Evolutionary conservation across 2,797 vertebrate species (phyloP), one percentile per base, ranked within the genome.

Genomic region (Vultur gryphus): DNA sequence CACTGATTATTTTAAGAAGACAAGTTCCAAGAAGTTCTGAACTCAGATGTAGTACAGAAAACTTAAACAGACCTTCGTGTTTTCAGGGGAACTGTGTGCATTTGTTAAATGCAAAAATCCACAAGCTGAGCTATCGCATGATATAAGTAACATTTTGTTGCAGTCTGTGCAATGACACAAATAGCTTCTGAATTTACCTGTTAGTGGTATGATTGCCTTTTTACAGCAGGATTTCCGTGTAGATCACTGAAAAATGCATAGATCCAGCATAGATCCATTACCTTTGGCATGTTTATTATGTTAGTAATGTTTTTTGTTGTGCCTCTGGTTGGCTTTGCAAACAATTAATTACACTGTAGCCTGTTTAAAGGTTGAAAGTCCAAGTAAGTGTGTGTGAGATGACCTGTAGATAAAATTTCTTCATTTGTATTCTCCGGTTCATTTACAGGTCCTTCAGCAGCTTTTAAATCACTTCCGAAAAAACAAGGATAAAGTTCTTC

Each of bases 401-500:
- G 11, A 87, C 43, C 18, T 87, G 64, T 66, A 29, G 26, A 41
- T 96, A 80, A 81, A 67, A 49, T 75, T 16, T 55, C n/a, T 85
- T 95, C 15, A 55, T 65, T 96, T 67, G 21, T 95, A 9, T 89
- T 73, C 67, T 94, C 23, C 97, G 94, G 21, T 97, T 97, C 24
- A 15, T 91, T 97, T 97, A 52, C 97, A 99, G 99, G 99, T 99
- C 87, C 98, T 99, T 97, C 99, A 99, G 93, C 99, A 98, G 89
- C 98, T 99, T 96, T 97, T 99, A 89, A 99, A 98, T 96, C 98
- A 99, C 96, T 99, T 99, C 94, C 97, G 87, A 90, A 98, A 98
- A 96, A 99, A 97, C 95, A 99, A 97, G 90, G 99, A 99, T 97
- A 99, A 99, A 98, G 97, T 99, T 72, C 99, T 99, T 51, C 97